Base-by-base conservation (phyloP, 2,888 invertebrate species). In the Brassicogethes aeneus region DNA sequence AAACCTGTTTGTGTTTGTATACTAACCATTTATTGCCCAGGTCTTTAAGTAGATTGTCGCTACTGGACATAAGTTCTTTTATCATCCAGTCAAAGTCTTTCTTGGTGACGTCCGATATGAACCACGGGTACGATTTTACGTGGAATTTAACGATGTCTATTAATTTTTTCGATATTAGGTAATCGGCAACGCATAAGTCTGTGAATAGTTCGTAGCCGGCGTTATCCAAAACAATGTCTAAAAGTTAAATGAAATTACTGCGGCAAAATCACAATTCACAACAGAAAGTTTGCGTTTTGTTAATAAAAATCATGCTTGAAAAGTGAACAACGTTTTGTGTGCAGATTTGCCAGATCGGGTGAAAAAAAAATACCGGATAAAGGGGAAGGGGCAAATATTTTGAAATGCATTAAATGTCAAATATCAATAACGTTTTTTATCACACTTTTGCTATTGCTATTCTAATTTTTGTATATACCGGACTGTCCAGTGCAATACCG, bases 101-200 rank as follows among this genome's bases (percentile, higher is more conserved):
- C 1, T 57, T 60, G 13, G 82, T 88, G 0, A 84, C 87, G 64
- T 99, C 97, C 0, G 95, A 96, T 5, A 99, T 81, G 64, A 87
- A 99, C 97, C 97, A 99, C 0, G 96, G 95, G 47, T 90, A 82
- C 2, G 75, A 72, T 71, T 97, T 96, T 0, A 85, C 82, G 65
- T 93, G 83, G 53, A 96, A 84, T 47, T 83, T 73, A 16, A 96
- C 72, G 69, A 77, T 72, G n/a, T 68, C 63, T n/a, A 77, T 80
- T 15, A 73, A 70, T 50, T 66, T 73, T 49, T 71, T 72, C 49
- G 63, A 66, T 42, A 87, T 66, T 1, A 97, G 64, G 60, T 83
- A 90, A 51, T 88, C 85, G 2, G 89, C 90, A 1, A 99, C 60
- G 57, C 90, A 85, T 0, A 97, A 65, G 64, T 99, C 99, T 0